These are phyloP conservation scores for Ploceus nigricollis DNA, from an alignment of 2,113 vertebrate species.

Conservation along the genomic window DNA sequence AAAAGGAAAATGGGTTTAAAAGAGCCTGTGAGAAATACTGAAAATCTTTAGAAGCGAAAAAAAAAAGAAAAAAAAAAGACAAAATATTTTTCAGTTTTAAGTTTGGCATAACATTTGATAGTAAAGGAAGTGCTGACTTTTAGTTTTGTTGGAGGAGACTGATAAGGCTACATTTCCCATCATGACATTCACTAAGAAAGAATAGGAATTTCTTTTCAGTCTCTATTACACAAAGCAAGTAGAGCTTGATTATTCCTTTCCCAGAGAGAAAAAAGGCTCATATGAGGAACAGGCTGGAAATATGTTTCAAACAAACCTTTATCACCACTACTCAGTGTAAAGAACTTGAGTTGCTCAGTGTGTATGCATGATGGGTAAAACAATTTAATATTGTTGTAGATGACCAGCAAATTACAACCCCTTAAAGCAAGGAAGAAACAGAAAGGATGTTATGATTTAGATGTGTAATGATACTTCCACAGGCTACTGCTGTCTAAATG, in stretches of 20 bases:
- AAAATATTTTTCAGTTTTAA: not conserved
- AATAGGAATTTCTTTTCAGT: not conserved
- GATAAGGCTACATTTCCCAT: too few relatives aligned
- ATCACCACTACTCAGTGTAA: not conserved
- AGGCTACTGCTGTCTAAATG: not conserved
- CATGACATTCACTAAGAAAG: not conserved
- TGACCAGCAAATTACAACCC: not conserved
- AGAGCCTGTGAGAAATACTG: rapidly evolving
- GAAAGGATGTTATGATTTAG: not conserved
- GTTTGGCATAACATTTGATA: not conserved
- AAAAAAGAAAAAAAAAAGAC: rapidly evolving
- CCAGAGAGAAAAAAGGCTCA: rapidly evolving
- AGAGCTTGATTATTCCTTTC: not conserved
- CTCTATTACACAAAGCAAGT: not conserved
- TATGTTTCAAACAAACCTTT: not conserved
- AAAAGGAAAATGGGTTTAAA: not conserved
- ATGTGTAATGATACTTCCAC: not conserved
- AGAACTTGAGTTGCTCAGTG: not conserved
- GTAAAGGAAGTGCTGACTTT: not conserved
- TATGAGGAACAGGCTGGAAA: not conserved
- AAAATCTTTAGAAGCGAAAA: not conserved
- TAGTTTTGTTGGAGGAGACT: not conserved
- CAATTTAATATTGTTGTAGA: not conserved
- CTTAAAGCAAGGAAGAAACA: not conserved
- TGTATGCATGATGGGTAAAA: not conserved